Percentiles rank a stretch among this genome's conserved stretches.
phyloP scores from a whole-genome alignment of 2,888 invertebrate genomes.

The Volucella inflata region DNA sequence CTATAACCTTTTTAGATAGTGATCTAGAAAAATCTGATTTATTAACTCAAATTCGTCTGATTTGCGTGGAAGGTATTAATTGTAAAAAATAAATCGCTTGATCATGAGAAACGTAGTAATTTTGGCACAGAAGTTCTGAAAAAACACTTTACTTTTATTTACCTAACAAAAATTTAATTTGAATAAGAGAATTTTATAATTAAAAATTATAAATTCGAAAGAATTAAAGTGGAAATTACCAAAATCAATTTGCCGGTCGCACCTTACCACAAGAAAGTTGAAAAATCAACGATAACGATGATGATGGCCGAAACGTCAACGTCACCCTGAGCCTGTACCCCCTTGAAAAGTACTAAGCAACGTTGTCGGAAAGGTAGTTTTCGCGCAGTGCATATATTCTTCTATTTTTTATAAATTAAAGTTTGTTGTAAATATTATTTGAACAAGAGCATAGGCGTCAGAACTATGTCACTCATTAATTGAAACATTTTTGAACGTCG shows the following conservation, averaged over 20 bases:
- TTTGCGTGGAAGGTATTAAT: too few species aligned
- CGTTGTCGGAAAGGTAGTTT: conserved; percentile 36
- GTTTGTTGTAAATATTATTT: too few species aligned
- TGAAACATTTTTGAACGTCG: too few species aligned
- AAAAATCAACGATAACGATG: conserved; percentile 22
- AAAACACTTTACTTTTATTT: neutral
- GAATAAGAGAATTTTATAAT: neutral
- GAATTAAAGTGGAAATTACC: neutral
- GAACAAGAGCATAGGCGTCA: too few species aligned
- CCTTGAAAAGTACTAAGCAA: neutral
- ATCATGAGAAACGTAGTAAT: neutral
- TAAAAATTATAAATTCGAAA: neutral
- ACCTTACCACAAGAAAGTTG: conserved; percentile 42
- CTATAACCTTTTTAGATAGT: too few species aligned
- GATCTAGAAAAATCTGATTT: neutral
- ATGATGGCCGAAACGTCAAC: conserved; percentile 54
- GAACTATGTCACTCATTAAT: too few species aligned
- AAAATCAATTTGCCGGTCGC: conserved; percentile 39
- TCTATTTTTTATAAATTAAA: neutral
- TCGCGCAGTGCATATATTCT: conserved; percentile 7
- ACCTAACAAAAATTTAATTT: neutral
- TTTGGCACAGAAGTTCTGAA: neutral
- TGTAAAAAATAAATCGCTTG: too few species aligned
- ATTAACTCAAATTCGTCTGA: neutral
- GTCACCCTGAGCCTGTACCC: conserved; percentile 38